A percentile compares a stretch with the other conserved stretches of the same genome.
Evolutionary conservation across 2,888 invertebrate species (phyloP).

Genomic region (Syrista parreyssii): DNA sequence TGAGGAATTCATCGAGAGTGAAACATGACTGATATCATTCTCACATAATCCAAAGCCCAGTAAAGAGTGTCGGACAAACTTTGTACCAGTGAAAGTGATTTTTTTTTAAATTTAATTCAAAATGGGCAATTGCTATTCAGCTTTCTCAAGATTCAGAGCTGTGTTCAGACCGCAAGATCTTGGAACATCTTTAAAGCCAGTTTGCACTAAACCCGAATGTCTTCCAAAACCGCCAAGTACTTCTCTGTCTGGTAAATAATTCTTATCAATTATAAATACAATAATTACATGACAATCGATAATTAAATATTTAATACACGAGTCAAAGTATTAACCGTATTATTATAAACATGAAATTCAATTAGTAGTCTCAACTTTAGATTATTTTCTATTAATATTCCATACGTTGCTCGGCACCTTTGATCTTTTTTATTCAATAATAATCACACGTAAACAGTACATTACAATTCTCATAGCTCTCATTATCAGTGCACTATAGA

Average conservation of each 20-base stretch:
- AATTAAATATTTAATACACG: not conserved
- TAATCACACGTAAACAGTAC: not conserved
- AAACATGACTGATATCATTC: not conserved
- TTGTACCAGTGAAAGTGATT: not conserved
- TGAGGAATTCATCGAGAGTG: not conserved
- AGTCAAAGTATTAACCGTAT: not conserved
- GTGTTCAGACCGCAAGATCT: slow-evolving; percentile 48
- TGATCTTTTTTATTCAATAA: not conserved
- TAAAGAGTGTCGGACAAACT: not conserved
- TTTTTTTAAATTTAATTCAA: slow-evolving; percentile 13
- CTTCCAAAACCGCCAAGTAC: slow-evolving; percentile 54
- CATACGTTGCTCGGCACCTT: not conserved
- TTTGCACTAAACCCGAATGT: slow-evolving; percentile 52
- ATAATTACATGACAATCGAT: not conserved
- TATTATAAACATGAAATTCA: not conserved
- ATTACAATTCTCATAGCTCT: not conserved
- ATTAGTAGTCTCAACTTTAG: not conserved
- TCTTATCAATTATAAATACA: not conserved
- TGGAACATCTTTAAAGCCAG: slow-evolving; percentile 40
- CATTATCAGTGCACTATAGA: not conserved
- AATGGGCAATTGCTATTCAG: slow-evolving; percentile 59
- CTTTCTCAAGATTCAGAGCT: slow-evolving; percentile 48
- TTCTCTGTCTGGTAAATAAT: slow-evolving; percentile 42
- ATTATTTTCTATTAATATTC: not conserved
- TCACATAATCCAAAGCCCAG: not conserved